Evolutionary conservation across 1,140 invertebrate genomes (phyloP).

Genomic region (Calosoma granatense): DNA sequence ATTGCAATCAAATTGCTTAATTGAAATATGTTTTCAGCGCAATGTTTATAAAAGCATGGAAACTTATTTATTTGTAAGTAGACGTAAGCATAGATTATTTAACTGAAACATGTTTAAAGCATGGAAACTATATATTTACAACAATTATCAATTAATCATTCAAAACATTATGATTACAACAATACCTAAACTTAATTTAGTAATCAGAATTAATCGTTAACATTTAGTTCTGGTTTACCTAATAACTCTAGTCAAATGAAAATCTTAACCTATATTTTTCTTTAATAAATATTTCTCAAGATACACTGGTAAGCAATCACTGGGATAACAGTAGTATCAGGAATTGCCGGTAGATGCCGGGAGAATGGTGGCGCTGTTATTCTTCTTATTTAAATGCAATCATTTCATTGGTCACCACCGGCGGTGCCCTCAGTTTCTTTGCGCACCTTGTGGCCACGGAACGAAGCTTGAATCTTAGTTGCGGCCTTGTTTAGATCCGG

Average conservation of each 20-base stretch:
- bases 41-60: too few relatives aligned
- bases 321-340: too few relatives aligned
- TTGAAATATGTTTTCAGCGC: too few relatives aligned
- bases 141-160: too few relatives aligned
- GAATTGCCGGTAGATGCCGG: background rate
- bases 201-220: too few relatives aligned
- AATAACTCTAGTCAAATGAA: background rate
- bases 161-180: too few relatives aligned
- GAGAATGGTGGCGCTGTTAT: background rate
- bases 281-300: background rate
- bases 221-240: background rate
- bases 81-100: too few relatives aligned
- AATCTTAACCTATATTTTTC: background rate
- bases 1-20: background rate
- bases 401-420: background rate
- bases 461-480: constrained; percentile 86
- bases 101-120: too few relatives aligned
- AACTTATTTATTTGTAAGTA: too few relatives aligned
- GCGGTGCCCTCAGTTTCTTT: constrained; percentile 45
- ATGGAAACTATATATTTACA: too few relatives aligned
- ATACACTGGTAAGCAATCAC: background rate
- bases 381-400: background rate
- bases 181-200: too few relatives aligned
- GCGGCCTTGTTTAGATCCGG: constrained; percentile 85
- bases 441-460: constrained; percentile 80